Base-by-base conservation (phyloP, 2,113 vertebrate species). In the Stegastes partitus region DNA sequence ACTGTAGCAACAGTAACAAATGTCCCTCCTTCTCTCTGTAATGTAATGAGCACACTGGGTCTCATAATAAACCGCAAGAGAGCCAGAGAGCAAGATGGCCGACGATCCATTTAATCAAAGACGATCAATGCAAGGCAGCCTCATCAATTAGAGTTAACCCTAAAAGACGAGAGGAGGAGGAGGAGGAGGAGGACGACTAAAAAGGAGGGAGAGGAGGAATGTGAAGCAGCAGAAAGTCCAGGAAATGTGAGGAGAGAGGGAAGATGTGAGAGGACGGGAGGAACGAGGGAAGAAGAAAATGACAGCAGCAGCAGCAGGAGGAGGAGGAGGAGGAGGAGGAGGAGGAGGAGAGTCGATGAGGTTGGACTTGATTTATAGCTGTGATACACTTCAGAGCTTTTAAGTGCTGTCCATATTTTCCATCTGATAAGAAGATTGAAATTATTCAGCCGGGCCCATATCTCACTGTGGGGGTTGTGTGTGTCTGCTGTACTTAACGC, bases 321-420 rank as follows among this genome's bases (percentile, higher is more conserved):
- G 21, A 69, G n/a, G 19, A 56, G n/a, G 37, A 23, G 11, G 22
- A 23, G 12, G 23, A 44, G 6, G 59, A 54, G 22, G 42, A 76
- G 25, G 31, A 53, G 21, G 75, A 59, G 67, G 31, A 22, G 82
- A 54, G 42, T 66, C 68, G 50, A 81, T 83, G 81, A 54, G 57
- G 73, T 5, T 65, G 74, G 68, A 86, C 63, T 83, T 87, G 90
- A 91, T 92, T 89, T 91, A 90, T 87, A 67, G 69, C 82, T 54
- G 77, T 49, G 84, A 87, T 86, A 73, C 88, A 91, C 88, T 90
- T 87, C 83, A 86, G 86, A 87, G 89, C 81, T 74, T 88, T 90
- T 89, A 90, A 91, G 87, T 73, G 82, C 74, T 69, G 86, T 88
- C 86, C 84, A 89, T 89, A 90, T 91, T 93, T 92, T 88, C 85